A percentile compares a stretch with the other conserved stretches of the same genome.
Evolutionary conservation across 2,888 invertebrate species (phyloP).

Genomic region (Xylocampa areola): DNA sequence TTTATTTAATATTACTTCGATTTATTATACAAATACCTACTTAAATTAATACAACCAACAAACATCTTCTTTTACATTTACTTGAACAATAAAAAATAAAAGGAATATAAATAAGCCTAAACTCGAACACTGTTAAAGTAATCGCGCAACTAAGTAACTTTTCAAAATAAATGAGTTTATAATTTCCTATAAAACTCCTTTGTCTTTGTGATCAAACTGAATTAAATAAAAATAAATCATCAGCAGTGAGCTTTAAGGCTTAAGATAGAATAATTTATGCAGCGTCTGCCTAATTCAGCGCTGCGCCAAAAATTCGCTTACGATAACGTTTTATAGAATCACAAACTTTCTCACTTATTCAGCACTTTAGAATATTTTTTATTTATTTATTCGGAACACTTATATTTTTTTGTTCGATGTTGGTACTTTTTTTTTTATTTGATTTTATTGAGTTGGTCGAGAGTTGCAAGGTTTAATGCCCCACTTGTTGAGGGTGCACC

Average conservation of each 20-base stretch:
- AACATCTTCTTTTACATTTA: too few species aligned
- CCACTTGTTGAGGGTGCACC: conserved; percentile 81
- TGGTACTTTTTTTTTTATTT: conserved; percentile 16
- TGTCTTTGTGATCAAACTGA: not conserved
- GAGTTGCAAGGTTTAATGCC: conserved; percentile 58
- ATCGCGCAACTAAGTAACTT: conserved; percentile 1
- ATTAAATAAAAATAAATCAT: conserved; percentile 22
- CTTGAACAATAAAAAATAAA: not conserved
- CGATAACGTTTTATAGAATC: conserved; percentile 43
- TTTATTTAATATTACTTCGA: too few species aligned
- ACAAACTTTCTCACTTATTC: conserved; percentile 58
- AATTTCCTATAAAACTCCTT: not conserved
- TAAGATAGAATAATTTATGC: conserved; percentile 60
- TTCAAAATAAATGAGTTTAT: not conserved
- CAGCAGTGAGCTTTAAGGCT: conserved; percentile 28
- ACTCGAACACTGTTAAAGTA: not conserved
- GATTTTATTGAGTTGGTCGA: conserved; percentile 55
- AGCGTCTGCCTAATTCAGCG: conserved; percentile 54
- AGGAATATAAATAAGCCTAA: not conserved
- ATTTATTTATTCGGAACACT: conserved; percentile 21
- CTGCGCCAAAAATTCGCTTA: conserved; percentile 50
- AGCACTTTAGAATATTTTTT: conserved; percentile 33
- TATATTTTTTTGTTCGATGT: conserved; percentile 14
- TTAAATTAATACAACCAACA: too few species aligned
- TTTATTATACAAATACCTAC: too few species aligned